phyloP scores from a whole-genome alignment of 2,113 vertebrate species.

The Eulemur rufifrons region DNA sequence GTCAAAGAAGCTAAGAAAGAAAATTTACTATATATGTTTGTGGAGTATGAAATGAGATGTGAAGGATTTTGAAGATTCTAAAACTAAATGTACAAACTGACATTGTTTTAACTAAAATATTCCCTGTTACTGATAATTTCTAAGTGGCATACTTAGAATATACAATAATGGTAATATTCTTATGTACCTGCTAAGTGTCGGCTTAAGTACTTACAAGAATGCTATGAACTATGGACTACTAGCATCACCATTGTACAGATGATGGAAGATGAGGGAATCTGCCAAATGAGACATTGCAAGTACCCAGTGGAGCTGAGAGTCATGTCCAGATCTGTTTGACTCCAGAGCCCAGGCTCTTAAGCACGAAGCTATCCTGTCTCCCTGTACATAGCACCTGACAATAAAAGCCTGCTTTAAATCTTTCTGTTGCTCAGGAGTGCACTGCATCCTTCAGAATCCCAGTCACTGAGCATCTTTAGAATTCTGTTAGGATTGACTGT shows the following conservation, averaged over 20 bases:
- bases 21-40: not conserved
- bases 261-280: not conserved
- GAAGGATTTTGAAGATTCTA: not conserved
- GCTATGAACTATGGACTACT: not conserved
- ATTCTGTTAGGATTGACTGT: not conserved
- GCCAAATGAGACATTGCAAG: not conserved
- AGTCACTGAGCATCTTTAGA: not conserved
- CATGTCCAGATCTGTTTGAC: not conserved
- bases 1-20: not conserved
- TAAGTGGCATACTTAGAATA: not conserved
- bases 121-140: not conserved
- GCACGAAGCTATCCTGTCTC: not conserved
- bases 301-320: not conserved
- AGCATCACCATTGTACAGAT: not conserved
- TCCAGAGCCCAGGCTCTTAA: not conserved
- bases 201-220: not conserved
- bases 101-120: not conserved
- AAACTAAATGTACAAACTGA: not conserved
- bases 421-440: not conserved
- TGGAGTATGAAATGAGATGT: not conserved
- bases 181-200: not conserved
- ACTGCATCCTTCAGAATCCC: not conserved
- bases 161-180: not conserved
- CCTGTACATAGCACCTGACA: not conserved
- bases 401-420: not conserved